These are phyloP conservation scores for Etia nguti DNA, from an alignment of 2,113 vertebrate genomes.

Conservation along the genomic window DNA sequence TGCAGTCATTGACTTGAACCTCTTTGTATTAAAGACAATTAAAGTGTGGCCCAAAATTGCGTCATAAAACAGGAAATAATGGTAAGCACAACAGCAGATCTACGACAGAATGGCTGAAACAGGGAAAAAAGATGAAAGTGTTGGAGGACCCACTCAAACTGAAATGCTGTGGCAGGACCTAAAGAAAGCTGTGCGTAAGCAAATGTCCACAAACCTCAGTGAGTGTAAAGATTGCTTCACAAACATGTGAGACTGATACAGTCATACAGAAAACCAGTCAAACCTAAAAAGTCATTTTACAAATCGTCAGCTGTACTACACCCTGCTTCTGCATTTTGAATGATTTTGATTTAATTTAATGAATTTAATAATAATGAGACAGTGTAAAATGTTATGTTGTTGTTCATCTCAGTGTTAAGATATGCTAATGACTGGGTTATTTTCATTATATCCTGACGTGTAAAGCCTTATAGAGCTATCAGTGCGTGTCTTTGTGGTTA, in stretches of 20 bases:
- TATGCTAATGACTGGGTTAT: rapidly evolving
- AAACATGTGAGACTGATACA: neutral
- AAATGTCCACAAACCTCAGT: neutral
- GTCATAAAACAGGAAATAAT: neutral
- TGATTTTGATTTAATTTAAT: neutral
- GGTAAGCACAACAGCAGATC: neutral
- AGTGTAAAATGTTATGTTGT: neutral
- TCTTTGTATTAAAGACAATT: neutral
- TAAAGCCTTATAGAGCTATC: neutral
- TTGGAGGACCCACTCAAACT: neutral
- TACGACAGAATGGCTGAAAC: neutral
- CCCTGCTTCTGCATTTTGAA: neutral
- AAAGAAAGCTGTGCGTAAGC: neutral
- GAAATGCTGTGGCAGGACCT: neutral
- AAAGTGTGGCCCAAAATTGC: neutral
- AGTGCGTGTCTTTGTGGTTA: neutral
- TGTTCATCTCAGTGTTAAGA: neutral
- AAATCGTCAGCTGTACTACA: neutral
- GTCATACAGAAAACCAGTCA: neutral
- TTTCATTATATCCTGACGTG: neutral
- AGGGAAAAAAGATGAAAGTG: neutral
- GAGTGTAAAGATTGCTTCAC: neutral
- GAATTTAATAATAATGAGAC: neutral
- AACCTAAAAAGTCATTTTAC: neutral
- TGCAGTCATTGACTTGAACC: neutral